These are phyloP conservation scores for Callaeas wilsoni DNA, from an alignment of 2,113 vertebrate genomes.

Conservation along the genomic window DNA sequence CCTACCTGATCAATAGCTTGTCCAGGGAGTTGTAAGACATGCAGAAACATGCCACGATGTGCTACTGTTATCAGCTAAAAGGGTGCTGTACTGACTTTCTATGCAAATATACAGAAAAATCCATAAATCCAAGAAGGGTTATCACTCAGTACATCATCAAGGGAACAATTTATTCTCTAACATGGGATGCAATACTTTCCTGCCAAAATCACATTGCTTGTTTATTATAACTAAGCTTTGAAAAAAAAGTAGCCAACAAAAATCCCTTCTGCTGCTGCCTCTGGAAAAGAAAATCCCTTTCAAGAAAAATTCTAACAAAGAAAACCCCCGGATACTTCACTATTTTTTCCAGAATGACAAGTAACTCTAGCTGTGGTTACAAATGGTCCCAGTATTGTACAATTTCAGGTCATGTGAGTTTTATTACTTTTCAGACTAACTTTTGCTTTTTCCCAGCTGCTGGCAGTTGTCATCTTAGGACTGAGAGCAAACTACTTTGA, in stretches of 20 bases:
- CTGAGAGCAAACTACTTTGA: background rate
- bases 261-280: background rate
- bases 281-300: conserved; percentile 1
- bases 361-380: conserved; percentile 10
- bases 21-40: background rate
- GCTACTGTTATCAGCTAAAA: background rate
- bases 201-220: background rate
- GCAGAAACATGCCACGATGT: background rate
- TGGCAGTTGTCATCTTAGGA: background rate
- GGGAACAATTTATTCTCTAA: background rate
- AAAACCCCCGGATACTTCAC: background rate
- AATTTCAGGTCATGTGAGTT: conserved; percentile 10
- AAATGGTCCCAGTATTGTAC: background rate
- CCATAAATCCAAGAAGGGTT: background rate
- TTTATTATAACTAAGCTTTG: background rate
- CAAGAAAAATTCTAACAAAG: conserved; percentile 21
- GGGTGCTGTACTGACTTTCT: background rate
- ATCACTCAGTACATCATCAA: background rate
- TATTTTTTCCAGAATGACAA: conserved; percentile 10
- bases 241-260: background rate
- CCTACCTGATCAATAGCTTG: background rate
- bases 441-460: conserved; percentile 8
- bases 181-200: background rate
- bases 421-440: conserved; percentile 16
- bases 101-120: background rate